Evolutionary conservation across 1,140 invertebrate species (phyloP).

Genomic region (Cephus cinctus): DNA sequence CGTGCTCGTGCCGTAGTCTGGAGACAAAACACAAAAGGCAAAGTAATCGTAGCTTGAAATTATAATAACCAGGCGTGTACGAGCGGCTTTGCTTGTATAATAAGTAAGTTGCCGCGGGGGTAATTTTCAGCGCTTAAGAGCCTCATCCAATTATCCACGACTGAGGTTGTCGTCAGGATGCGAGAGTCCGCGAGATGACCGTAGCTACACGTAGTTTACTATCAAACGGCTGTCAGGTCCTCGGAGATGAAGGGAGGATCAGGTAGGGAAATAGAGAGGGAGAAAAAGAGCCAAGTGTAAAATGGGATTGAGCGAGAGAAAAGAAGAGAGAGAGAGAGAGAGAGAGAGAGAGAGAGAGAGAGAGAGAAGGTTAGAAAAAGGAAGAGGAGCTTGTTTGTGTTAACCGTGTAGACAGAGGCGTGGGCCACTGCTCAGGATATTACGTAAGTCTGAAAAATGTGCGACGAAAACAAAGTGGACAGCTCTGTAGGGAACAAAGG

Average conservation of each 20-base stretch:
- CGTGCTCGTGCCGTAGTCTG: slow-evolving; percentile 25
- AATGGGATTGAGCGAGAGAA: slow-evolving; percentile 11
- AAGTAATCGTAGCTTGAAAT: slow-evolving; percentile 52
- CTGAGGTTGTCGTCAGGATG: slow-evolving; percentile 30
- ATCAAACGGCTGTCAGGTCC: slow-evolving; percentile 4
- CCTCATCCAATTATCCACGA: slow-evolving; percentile 48
- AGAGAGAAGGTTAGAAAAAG: neutral
- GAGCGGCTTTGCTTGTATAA: slow-evolving; percentile 29
- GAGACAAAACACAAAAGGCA: slow-evolving; percentile 47
- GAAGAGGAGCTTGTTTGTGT: slow-evolving; percentile 20
- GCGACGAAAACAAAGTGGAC: neutral
- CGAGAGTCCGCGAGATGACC: neutral
- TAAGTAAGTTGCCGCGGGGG: slow-evolving; percentile 49
- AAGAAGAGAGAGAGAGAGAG: neutral
- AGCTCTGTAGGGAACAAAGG: no score
- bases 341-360: slow-evolving; percentile 17
- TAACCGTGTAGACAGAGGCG: no score
- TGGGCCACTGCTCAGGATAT: neutral
- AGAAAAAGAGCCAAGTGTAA: neutral
- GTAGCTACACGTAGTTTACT: slow-evolving; percentile 8
- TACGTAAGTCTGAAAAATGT: neutral
- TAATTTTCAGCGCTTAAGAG: slow-evolving; percentile 50
- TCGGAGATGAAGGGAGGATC: slow-evolving; percentile 21
- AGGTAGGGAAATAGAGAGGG: slow-evolving; percentile 21
- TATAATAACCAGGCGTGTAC: slow-evolving; percentile 41